Evolutionary conservation across 2,888 invertebrate genomes (phyloP), one percentile per base, ranked within the genome.

Genomic region (Apamea monoglypha): DNA sequence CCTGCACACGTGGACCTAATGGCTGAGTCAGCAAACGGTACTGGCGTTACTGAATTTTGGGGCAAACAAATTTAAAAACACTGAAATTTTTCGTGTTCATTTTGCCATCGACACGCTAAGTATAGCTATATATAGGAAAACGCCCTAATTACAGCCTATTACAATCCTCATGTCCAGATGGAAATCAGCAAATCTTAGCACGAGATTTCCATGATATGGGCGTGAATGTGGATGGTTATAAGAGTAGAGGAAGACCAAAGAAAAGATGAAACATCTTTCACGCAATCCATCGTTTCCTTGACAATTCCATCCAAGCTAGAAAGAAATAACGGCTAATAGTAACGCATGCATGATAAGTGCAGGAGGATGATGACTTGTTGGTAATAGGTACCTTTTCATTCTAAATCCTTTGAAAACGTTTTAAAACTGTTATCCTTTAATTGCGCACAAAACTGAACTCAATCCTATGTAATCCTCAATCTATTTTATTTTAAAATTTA

Each of bases 401-500:
- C 8, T n/a, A 47, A 74, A 50, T 75, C 10, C 29, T 74, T n/a
- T 74, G 18, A 25, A 73, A 16, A 29, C 6, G 21, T 40, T 72
- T 44, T 16, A 40, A 16, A 44, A 4, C 6, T 14, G 8, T 29
- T 29, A 21, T 8, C 29, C 10, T 67, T 18, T 10, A 16, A 44
- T 36, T 47, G 32, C n/a, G 14, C n/a, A 74, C 4, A 69, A 69
- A n/a, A 44, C 25, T 73, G 18, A n/a, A 68, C 44, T 74, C 53
- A 56, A 63, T 50, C 50, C 32, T 47, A 47, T 14, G 14, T 14
- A 47, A 47, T 47, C 50, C 50, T 18, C 50, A 50, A 18, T 50
- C 44, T 84, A 76, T 25, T 18, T 29, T 81, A 76, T 81, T 83
- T 82, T 69, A 72, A 56, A 76, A 53, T 73, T 71, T 53, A 76